These are phyloP conservation scores for Potorous gilbertii DNA, from an alignment of 2,797 vertebrate species.

Conservation along the genomic window DNA sequence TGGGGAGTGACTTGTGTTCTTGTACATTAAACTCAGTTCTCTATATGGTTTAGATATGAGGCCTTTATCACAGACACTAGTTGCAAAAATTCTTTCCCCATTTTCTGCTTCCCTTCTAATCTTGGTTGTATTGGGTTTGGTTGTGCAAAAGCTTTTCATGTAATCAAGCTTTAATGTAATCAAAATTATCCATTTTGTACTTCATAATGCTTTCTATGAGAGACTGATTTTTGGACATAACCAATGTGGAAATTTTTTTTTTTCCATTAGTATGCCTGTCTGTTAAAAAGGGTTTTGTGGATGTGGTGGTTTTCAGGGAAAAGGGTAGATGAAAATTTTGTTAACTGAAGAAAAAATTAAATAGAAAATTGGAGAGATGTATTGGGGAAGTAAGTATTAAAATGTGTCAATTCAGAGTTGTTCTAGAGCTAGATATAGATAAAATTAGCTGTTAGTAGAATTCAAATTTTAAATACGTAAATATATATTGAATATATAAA, in stretches of 20 bases:
- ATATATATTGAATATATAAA: no score
- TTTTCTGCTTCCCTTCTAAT: no score
- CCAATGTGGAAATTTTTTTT: not conserved
- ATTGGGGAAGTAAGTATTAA: not conserved
- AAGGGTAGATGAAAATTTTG: not conserved
- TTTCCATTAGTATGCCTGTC: not conserved
- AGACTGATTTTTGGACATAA: not conserved
- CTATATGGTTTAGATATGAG: no score
- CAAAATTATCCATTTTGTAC: no score
- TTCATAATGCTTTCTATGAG: not conserved
- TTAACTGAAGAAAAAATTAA: not conserved
- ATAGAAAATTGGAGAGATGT: not conserved
- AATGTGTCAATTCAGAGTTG: not conserved
- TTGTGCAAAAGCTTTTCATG: no score
- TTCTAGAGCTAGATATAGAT: not conserved
- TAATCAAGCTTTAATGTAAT: no score
- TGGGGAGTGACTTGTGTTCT: no score
- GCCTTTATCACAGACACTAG: no score
- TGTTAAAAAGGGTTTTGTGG: not conserved
- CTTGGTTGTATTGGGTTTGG: no score
- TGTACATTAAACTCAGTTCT: no score
- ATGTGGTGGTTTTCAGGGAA: not conserved
- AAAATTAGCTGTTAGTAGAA: not conserved
- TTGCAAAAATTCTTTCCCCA: no score
- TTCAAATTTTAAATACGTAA: not conserved